Evolutionary conservation across 1,140 invertebrate species (phyloP).

Genomic region (Orchestia grillus): DNA sequence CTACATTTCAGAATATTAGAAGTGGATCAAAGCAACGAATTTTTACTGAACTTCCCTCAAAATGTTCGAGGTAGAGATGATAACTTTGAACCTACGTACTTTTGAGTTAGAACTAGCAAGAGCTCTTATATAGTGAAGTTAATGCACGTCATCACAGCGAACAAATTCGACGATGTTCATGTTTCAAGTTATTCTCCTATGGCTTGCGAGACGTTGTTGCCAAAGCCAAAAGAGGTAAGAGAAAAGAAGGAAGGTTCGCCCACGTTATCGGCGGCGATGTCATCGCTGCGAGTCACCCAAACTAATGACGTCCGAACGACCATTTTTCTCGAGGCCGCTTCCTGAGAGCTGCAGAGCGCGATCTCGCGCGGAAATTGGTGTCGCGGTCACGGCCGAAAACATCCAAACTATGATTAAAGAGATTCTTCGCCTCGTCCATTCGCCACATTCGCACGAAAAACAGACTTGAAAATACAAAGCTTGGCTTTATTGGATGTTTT

Average conservation of each 20-base stretch:
- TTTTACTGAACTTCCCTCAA: neutral
- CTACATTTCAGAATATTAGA: neutral
- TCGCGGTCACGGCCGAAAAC: neutral
- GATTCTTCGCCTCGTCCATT: neutral
- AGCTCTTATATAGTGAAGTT: too few relatives aligned
- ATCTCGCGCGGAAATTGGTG: slow-evolving; percentile 25
- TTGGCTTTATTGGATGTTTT: neutral
- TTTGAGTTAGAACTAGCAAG: neutral
- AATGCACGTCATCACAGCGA: neutral
- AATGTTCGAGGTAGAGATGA: neutral
- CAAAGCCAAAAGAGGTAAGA: neutral
- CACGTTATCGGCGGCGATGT: slow-evolving; percentile 24
- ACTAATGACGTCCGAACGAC: slow-evolving; percentile 35
- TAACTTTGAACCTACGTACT: neutral
- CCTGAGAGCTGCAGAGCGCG: neutral
- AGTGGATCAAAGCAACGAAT: neutral
- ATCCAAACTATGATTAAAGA: slow-evolving; percentile 36
- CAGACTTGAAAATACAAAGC: neutral
- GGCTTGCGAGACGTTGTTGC: neutral
- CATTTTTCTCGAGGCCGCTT: slow-evolving; percentile 14
- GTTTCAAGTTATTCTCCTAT: neutral
- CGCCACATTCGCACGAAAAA: neutral
- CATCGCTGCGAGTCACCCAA: slow-evolving; percentile 1
- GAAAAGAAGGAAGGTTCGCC: neutral
- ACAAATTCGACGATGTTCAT: neutral